A percentile compares a stretch with the other conserved stretches of the same genome.
Evolutionary conservation across 92 coral and sea anemone species (phyloP).

Genomic region (Heliopora coerulea): DNA sequence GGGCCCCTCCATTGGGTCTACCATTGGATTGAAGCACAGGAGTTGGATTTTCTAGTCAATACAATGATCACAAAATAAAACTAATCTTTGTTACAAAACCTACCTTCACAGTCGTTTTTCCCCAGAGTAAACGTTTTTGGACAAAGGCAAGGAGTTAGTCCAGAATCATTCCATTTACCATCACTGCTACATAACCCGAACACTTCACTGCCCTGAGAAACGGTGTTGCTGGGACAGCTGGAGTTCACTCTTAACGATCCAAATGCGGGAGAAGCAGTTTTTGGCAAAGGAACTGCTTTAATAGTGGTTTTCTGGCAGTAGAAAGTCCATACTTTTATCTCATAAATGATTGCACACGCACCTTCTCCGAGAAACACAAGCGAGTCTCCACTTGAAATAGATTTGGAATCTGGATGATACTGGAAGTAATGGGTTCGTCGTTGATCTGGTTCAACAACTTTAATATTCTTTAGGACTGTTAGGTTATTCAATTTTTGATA

Average conservation of each 20-base stretch:
- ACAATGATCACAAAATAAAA: too few relatives aligned
- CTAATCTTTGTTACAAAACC: too few relatives aligned
- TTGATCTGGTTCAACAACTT: neutral
- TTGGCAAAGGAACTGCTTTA: neutral
- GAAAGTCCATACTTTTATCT: neutral
- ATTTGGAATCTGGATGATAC: too few relatives aligned
- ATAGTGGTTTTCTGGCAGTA: neutral
- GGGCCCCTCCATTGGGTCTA: too few relatives aligned
- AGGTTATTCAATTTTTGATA: neutral
- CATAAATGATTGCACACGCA: neutral
- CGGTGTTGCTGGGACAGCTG: neutral
- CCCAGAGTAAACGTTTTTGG: neutral
- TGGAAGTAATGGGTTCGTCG: neutral
- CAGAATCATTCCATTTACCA: neutral
- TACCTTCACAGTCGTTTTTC: too few relatives aligned
- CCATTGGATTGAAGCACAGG: too few relatives aligned
- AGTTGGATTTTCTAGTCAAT: too few relatives aligned
- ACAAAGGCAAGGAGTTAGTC: neutral
- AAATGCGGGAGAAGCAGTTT: neutral
- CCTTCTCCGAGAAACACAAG: neutral
- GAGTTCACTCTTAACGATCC: neutral
- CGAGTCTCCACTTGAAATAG: neutral
- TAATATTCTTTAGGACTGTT: neutral
- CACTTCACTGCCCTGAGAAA: neutral
- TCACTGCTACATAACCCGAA: neutral